Evolutionary conservation across 1,140 invertebrate species (phyloP).

Genomic region (Brevipalpus yothersi): DNA sequence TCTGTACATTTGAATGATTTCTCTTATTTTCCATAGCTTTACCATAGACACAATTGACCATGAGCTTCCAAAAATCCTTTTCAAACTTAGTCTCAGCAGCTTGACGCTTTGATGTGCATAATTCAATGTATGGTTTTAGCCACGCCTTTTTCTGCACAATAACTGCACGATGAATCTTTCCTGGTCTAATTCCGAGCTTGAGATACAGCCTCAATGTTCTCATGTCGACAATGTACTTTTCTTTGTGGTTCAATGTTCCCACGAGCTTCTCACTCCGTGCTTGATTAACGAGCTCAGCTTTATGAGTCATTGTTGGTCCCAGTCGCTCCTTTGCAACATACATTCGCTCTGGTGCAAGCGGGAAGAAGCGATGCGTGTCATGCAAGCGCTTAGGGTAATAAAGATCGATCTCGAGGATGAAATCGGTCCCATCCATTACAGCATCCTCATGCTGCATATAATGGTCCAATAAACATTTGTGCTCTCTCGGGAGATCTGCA

Average conservation of each 20-base stretch:
- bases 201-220: constrained; percentile 22
- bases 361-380: background rate
- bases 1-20: constrained; percentile 20
- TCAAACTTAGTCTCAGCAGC: constrained; percentile 17
- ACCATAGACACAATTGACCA: constrained; percentile 24
- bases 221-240: too few relatives aligned
- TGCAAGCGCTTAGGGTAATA: background rate
- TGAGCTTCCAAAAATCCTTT: constrained; percentile 18
- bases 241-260: too few relatives aligned
- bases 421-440: background rate
- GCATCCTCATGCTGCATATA: background rate
- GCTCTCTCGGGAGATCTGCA: too few relatives aligned
- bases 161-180: constrained; percentile 25
- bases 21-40: constrained; percentile 26
- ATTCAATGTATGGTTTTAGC: constrained; percentile 22
- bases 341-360: background rate
- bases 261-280: too few relatives aligned
- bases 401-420: background rate
- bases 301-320: background rate
- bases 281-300: too few relatives aligned
- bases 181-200: constrained; percentile 20
- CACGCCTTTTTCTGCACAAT: constrained; percentile 23
- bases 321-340: background rate
- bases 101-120: constrained; percentile 18
- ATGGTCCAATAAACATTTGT: background rate